Conservation (phyloP, 2,888 invertebrate genomes). For the Pherbina coryleti region DNA sequence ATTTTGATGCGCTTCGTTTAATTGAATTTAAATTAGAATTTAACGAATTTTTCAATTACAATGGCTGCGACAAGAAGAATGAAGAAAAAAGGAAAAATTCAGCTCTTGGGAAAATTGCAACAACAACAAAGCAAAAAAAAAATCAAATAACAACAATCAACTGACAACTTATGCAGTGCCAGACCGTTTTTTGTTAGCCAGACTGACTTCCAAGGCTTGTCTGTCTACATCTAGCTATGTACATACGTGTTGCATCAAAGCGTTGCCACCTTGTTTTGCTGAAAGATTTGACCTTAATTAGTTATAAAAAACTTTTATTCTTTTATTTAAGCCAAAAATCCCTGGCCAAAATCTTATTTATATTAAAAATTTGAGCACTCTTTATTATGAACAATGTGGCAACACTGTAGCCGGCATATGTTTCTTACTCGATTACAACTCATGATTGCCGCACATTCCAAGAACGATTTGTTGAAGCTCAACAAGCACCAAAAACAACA, state of each 20-base stretch:
- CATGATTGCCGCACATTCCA: conserved; percentile 17
- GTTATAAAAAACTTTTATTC: too few relatives aligned
- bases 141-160: conserved; percentile 14
- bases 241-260: background rate
- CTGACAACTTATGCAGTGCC: conserved; percentile 31
- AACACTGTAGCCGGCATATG: background rate
- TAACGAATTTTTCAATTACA: conserved; percentile 57
- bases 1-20: conserved; percentile 35
- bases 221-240: background rate
- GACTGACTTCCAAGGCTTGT: background rate
- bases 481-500: background rate
- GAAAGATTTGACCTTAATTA: background rate
- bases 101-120: background rate
- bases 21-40: conserved; percentile 54
- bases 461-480: background rate
- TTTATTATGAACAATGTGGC: background rate
- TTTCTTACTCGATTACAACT: conserved; percentile 11
- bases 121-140: background rate
- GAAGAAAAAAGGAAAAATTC: background rate
- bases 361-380: background rate
- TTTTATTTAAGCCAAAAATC: background rate
- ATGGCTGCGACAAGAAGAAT: background rate
- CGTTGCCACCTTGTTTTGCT: background rate
- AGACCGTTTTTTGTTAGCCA: background rate
- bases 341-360: background rate